Evolutionary conservation across 2,113 vertebrate species (phyloP), one percentile per base, ranked within the genome.

Genomic region (Taxidea taxus): DNA sequence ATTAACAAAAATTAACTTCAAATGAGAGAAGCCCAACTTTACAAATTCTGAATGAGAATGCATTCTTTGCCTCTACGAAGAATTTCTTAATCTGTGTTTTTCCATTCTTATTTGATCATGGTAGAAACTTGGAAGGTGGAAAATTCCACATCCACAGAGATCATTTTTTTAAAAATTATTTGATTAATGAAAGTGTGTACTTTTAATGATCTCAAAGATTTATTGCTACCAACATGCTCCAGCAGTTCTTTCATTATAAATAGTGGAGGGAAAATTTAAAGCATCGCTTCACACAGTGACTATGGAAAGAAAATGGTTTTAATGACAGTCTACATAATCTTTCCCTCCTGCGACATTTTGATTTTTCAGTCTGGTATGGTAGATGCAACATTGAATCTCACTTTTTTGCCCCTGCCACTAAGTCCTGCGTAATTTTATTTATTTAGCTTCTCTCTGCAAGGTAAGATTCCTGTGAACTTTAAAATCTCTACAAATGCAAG

Each of bases 51-150:
- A 92, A 88, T 91, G 77, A 39, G 39, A 93, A 78, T 58, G 1
- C 51, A 85, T 95, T 54, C 51, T 54, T 54, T 77, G 54, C 97
- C 97, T 97, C 83, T 91, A 39, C 56, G 31, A 92, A 96, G 83
- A 87, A 2, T 14, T 70, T 97, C 84, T 92, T 66, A 64, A 82
- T 75, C 85, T 97, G 97, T 98, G 95, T 86, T 98, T 98, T 98
- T 97, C 97, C 98, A 92, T 70, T 95, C 66, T 97, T 88, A 80
- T 72, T 78, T 97, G 85, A 95, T 89, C 42, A 42, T 68, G 64
- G 51, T 58, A 31, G 87, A 49, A 97, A 74, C 75, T 68, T 86
- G 25, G n/a, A 64, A 95, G 95, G 37, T 97, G 96, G 97, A 98
- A 97, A 98, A 97, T 91, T 95, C 95, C 97, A 74, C 77, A 94